These are phyloP conservation scores for Caenorhabditis sinica DNA, from an alignment of 2,888 invertebrate genomes.

Conservation along the genomic window DNA sequence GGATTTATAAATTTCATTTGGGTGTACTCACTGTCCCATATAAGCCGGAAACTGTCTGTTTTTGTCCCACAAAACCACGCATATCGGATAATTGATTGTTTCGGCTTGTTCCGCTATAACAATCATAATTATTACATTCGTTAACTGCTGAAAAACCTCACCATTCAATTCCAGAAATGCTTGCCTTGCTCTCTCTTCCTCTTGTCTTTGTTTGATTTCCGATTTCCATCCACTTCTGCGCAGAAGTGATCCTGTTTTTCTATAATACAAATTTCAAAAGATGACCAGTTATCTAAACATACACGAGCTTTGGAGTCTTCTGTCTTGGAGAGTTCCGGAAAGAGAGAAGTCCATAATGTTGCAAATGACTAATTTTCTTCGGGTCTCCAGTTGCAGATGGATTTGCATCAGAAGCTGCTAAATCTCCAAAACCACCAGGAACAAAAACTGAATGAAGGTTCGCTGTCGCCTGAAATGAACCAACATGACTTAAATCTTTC, in stretches of 20 bases:
- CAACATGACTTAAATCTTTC: neutral
- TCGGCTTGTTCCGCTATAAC: slow-evolving; percentile 20
- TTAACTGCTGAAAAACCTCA: neutral
- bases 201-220: neutral
- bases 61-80: slow-evolving; percentile 51
- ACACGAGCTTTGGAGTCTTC: neutral
- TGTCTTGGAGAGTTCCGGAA: slow-evolving; percentile 35
- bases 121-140: neutral
- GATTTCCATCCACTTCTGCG: neutral
- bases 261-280: neutral
- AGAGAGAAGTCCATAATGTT: slow-evolving; percentile 42
- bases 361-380: slow-evolving; percentile 46
- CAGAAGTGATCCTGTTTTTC: neutral
- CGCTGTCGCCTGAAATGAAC: slow-evolving; percentile 24
- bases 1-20: neutral
- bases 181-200: neutral
- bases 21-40: slow-evolving; percentile 61
- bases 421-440: slow-evolving; percentile 60
- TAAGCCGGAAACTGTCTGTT: slow-evolving; percentile 46
- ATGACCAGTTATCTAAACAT: neutral
- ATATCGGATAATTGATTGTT: slow-evolving; percentile 39
- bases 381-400: slow-evolving; percentile 54
- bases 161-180: neutral
- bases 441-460: slow-evolving; percentile 45
- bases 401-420: slow-evolving; percentile 42